These are phyloP conservation scores for Copidosoma floridanum DNA, from an alignment of 1,140 invertebrate genomes.

Conservation along the genomic window DNA sequence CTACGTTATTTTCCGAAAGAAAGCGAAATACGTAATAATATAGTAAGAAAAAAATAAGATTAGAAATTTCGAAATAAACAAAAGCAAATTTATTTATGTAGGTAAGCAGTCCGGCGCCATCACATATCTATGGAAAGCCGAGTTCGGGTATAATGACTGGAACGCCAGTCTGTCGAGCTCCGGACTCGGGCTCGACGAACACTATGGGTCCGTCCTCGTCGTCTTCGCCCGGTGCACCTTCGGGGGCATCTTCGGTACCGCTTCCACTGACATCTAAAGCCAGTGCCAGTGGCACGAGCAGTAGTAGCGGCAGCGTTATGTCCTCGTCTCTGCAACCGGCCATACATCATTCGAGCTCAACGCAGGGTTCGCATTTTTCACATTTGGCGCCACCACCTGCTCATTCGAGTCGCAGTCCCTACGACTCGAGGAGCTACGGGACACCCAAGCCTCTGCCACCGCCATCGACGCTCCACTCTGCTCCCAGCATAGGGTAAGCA, in stretches of 20 bases:
- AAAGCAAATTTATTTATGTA: too few relatives aligned
- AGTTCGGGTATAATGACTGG: conserved; percentile 64
- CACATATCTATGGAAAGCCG: conserved; percentile 74
- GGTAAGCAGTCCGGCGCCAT: conserved; percentile 76
- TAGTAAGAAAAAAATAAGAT: too few relatives aligned
- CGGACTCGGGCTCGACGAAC: conserved; percentile 29
- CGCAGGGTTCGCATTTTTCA: conserved; percentile 6
- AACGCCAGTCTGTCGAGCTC: conserved; percentile 61
- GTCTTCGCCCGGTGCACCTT: background rate
- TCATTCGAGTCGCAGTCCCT: conserved; percentile 55
- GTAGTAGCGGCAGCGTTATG: background rate
- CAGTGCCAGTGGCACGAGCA: conserved; percentile 41
- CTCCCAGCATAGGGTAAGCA: conserved; percentile 15
- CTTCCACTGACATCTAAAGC: conserved; percentile 69
- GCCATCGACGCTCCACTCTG: conserved; percentile 46
- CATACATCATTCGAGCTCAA: conserved; percentile 53
- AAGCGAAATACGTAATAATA: too few relatives aligned
- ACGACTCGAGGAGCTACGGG: conserved; percentile 54
- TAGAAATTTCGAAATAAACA: too few relatives aligned
- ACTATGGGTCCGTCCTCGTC: background rate
- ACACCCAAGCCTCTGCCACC: conserved; percentile 58
- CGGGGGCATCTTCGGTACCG: conserved; percentile 48
- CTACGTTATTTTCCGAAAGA: too few relatives aligned
- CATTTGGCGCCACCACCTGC: conserved; percentile 59
- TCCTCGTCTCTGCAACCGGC: conserved; percentile 68